phyloP scores from a whole-genome alignment of 2,113 vertebrate genomes.

The Entelurus aequoreus region DNA sequence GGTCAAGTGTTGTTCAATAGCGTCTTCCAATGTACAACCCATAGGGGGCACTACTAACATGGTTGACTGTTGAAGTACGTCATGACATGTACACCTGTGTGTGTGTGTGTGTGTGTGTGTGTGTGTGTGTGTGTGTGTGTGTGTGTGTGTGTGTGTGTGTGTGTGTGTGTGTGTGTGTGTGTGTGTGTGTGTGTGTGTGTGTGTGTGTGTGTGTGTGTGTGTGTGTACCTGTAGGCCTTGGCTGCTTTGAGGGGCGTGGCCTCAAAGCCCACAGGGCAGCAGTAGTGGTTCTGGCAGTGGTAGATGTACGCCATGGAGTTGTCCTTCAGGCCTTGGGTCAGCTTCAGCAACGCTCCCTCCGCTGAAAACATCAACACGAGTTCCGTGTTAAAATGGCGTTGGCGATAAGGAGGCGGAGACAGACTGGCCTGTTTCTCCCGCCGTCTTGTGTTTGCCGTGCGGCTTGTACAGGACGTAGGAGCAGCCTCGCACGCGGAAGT shows the following conservation, averaged over 20 bases:
- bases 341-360: constrained; percentile 85
- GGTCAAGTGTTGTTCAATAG: too few relatives aligned
- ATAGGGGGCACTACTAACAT: too few relatives aligned
- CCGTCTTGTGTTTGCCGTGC: constrained; percentile 96
- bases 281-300: constrained; percentile 99
- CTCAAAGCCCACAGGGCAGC: constrained; percentile 96
- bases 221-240: constrained; percentile 85
- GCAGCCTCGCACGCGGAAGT: constrained; percentile 91
- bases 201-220: too few relatives aligned
- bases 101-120: too few relatives aligned
- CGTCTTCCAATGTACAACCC: too few relatives aligned
- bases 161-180: too few relatives aligned
- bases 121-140: too few relatives aligned
- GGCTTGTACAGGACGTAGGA: constrained; percentile 97
- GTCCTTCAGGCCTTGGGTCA: constrained; percentile 88
- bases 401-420: constrained; percentile 14
- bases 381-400: background rate
- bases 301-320: constrained; percentile 96
- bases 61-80: too few relatives aligned
- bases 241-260: constrained; percentile 90
- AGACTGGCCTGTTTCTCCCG: constrained; percentile 88
- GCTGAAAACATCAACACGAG: constrained; percentile 65
- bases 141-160: too few relatives aligned
- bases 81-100: too few relatives aligned
- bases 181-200: too few relatives aligned